Evolutionary conservation across 2,888 invertebrate species (phyloP).

Genomic region (Euclidia mi): DNA sequence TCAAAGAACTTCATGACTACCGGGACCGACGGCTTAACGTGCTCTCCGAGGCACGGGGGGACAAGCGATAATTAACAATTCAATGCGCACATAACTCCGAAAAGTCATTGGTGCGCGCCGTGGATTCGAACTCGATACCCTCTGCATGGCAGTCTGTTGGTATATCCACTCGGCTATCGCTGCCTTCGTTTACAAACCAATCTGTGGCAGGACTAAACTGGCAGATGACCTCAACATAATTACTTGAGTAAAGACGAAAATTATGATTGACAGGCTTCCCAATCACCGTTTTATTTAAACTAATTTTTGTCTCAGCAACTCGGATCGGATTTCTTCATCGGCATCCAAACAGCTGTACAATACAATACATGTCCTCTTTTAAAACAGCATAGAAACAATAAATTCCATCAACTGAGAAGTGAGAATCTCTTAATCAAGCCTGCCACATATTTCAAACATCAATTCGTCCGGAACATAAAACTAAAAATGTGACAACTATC

Average conservation of each 20-base stretch:
- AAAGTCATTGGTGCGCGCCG: too few species aligned
- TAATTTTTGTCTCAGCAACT: conserved; percentile 8
- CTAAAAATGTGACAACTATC: conserved; percentile 80
- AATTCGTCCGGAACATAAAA: conserved; percentile 75
- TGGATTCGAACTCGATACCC: too few species aligned
- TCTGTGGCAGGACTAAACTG: not conserved
- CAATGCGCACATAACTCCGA: too few species aligned
- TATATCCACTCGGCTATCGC: too few species aligned
- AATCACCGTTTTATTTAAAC: conserved; percentile 13
- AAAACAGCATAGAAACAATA: conserved; percentile 14
- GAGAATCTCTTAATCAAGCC: conserved; percentile 26
- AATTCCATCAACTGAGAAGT: conserved; percentile 23
- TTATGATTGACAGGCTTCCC: conserved; percentile 11
- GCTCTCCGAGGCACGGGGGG: too few species aligned
- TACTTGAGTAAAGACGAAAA: conserved; percentile 5
- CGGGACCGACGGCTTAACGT: too few species aligned
- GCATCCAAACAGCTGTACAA: not conserved
- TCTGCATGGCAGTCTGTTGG: too few species aligned
- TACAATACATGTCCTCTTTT: not conserved
- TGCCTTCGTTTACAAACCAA: not conserved
- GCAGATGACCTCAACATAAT: conserved; percentile 17
- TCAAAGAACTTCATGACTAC: too few species aligned
- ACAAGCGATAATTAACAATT: too few species aligned
- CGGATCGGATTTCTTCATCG: conserved; percentile 11
- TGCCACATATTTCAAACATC: conserved; percentile 54